phyloP scores from a whole-genome alignment of 2,113 vertebrate species.

The Aegithalos caudatus region DNA sequence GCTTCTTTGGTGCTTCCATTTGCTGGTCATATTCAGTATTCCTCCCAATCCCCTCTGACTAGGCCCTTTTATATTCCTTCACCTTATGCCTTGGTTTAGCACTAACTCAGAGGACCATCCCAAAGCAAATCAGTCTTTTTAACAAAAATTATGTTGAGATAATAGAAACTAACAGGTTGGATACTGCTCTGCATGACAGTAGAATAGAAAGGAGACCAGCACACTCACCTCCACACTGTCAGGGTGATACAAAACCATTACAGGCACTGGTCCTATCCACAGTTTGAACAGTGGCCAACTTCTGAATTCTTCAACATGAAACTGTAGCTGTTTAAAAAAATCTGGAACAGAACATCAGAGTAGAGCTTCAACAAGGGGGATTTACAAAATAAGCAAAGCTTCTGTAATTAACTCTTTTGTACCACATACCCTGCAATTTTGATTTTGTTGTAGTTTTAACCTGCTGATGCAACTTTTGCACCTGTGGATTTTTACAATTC shows the following conservation, averaged over 20 bases:
- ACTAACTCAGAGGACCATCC: not conserved
- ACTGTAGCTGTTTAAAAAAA: constrained; percentile 84
- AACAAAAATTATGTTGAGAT: not conserved
- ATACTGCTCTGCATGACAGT: not conserved
- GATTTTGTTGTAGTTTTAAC: not conserved
- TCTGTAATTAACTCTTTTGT: not conserved
- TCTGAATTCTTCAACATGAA: constrained; percentile 7
- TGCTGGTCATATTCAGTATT: not conserved
- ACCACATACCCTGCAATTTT: not conserved
- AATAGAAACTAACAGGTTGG: not conserved
- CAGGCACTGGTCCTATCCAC: constrained; percentile 85
- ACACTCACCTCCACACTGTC: constrained; percentile 86
- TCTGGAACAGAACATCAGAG: constrained; percentile 68
- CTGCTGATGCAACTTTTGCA: not conserved
- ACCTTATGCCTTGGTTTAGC: not conserved
- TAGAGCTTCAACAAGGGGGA: not conserved
- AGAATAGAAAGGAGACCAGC: not conserved
- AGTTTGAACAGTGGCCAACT: constrained; percentile 77
- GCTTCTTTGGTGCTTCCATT: not conserved
- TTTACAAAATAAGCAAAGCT: not conserved
- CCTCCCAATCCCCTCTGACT: not conserved
- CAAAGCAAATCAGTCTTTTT: not conserved
- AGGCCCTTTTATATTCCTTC: not conserved
- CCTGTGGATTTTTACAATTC: not conserved
- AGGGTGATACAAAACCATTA: constrained; percentile 78